A percentile compares a stretch with the other conserved stretches of the same genome.
These are phyloP conservation scores for Venturia canescens DNA, from an alignment of 1,140 invertebrate species.

Conservation along the genomic window DNA sequence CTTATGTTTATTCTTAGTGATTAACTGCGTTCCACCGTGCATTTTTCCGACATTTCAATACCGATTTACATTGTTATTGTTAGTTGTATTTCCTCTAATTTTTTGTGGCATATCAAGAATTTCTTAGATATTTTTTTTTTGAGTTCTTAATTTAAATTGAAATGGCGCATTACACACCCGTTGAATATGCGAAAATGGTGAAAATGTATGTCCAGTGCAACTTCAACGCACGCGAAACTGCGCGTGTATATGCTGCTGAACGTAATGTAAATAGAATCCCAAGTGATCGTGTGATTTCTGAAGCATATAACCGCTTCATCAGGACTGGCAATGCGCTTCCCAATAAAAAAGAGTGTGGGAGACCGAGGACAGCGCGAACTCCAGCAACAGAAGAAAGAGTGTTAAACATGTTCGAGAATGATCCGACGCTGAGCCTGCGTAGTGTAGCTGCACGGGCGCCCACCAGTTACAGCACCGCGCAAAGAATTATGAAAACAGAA, in stretches of 20 bases:
- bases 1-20: no score
- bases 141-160: no score
- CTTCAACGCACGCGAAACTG: background rate
- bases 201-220: background rate
- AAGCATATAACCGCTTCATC: background rate
- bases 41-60: no score
- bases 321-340: conserved; percentile 31
- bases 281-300: conserved; percentile 11
- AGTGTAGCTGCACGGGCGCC: background rate
- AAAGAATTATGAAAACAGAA: conserved; percentile 28
- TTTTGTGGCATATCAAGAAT: no score
- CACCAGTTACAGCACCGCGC: conserved; percentile 17
- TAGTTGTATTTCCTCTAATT: no score
- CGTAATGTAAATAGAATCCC: background rate
- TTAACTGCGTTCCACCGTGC: no score
- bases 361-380: conserved; percentile 22
- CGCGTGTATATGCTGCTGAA: background rate
- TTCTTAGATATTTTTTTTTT: no score
- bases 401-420: background rate
- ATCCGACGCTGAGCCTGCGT: conserved; percentile 17
- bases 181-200: conserved; percentile 26
- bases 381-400: background rate
- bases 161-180: conserved; percentile 7
- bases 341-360: conserved; percentile 14
- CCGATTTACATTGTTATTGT: no score